phyloP scores from a whole-genome alignment of 2,797 vertebrate genomes.

The Sebastes nivosus region DNA sequence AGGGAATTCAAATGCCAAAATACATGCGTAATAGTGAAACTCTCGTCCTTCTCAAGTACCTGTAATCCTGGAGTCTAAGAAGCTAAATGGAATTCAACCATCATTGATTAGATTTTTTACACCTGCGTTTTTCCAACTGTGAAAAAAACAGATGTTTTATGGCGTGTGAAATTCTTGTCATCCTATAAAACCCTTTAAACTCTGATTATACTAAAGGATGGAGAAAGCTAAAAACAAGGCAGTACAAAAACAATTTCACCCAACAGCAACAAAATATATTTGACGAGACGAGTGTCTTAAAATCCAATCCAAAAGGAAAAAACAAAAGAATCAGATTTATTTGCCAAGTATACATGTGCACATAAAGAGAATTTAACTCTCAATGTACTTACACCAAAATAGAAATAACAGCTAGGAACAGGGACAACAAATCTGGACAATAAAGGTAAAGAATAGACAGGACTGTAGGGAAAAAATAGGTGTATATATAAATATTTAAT shows the following conservation, averaged over 20 bases:
- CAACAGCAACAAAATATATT: neutral
- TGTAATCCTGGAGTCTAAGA: neutral
- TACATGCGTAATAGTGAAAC: neutral
- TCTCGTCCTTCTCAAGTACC: neutral
- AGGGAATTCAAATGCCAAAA: neutral
- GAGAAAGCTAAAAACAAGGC: neutral
- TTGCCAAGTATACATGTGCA: too few species aligned
- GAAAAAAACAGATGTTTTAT: neutral
- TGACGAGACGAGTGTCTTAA: neutral
- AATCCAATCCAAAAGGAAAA: neutral
- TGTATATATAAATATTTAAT: too few species aligned
- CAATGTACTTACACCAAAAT: too few species aligned
- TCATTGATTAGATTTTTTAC: neutral
- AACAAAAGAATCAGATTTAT: too few species aligned
- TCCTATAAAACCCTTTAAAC: neutral
- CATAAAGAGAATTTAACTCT: too few species aligned
- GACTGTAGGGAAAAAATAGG: too few species aligned
- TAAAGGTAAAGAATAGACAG: too few species aligned
- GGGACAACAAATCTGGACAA: too few species aligned
- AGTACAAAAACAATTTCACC: neutral
- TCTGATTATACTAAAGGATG: neutral
- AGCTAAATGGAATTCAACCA: neutral
- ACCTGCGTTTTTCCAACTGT: neutral
- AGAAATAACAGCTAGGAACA: too few species aligned
- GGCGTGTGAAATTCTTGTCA: neutral